Conservation (phyloP, 2,113 vertebrate species). For the Nerophis ophidion region DNA sequence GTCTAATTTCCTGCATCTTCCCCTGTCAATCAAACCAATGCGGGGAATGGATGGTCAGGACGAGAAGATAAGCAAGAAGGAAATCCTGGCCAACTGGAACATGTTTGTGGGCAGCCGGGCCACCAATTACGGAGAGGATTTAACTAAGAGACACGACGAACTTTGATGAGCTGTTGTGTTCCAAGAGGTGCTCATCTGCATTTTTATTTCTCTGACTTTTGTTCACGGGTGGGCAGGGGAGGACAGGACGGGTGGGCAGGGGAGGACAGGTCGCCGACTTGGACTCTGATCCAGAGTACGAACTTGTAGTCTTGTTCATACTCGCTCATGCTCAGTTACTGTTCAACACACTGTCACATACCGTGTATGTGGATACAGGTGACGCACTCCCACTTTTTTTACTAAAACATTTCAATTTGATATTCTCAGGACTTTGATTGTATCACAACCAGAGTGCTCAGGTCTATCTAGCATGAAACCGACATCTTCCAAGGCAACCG, state of each 20-base stretch:
- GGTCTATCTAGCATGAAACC: no score
- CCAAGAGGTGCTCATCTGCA: not conserved
- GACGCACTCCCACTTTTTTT: not conserved
- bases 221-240: no score
- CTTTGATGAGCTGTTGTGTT: conserved; percentile 68
- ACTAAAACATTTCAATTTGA: not conserved
- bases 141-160: conserved; percentile 84
- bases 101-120: conserved; percentile 94
- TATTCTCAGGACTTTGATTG: no score
- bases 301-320: not conserved
- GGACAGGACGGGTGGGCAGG: not conserved
- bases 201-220: no score
- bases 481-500: no score
- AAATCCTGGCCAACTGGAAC: conserved; percentile 89
- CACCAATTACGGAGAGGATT: conserved; percentile 89
- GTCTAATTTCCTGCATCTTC: not conserved
- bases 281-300: not conserved
- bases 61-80: conserved; percentile 81
- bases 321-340: not conserved
- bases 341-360: conserved; percentile 27
- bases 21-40: conserved; percentile 35
- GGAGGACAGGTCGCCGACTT: not conserved
- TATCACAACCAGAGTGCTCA: no score
- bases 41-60: conserved; percentile 68
- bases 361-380: conserved; percentile 39